phyloP scores from a whole-genome alignment of 2,888 invertebrate genomes.

The Alentia gelatinosa region DNA sequence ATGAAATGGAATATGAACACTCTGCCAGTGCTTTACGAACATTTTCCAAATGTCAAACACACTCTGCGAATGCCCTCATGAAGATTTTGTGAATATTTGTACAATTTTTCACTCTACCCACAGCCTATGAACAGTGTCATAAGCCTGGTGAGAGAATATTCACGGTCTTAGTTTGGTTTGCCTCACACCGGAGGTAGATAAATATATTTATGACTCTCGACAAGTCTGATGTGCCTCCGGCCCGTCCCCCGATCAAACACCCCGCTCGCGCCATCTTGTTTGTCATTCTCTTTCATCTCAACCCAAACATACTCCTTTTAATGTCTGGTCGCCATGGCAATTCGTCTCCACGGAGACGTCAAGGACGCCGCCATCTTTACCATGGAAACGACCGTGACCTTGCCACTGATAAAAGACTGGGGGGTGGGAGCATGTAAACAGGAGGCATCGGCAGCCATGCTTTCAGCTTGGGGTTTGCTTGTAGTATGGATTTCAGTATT shows the following conservation, averaged over 20 bases:
- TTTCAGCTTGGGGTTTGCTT: background rate
- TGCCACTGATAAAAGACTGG: background rate
- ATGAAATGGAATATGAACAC: too few species aligned
- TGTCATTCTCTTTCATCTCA: background rate
- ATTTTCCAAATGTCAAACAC: too few species aligned
- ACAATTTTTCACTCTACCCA: too few species aligned
- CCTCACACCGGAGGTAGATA: background rate
- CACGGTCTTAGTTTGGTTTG: background rate
- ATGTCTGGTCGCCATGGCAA: background rate
- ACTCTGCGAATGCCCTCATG: too few species aligned
- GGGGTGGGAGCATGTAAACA: background rate
- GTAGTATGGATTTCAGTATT: background rate
- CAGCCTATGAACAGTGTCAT: too few species aligned
- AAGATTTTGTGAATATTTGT: too few species aligned
- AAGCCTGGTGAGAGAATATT: too few species aligned
- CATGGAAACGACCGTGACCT: background rate
- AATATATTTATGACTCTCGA: background rate
- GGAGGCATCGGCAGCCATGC: background rate
- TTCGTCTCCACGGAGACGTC: background rate
- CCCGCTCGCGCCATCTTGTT: background rate
- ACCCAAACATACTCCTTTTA: background rate
- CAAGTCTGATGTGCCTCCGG: background rate
- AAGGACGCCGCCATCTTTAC: background rate
- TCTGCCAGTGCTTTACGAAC: too few species aligned
- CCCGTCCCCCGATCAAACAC: background rate